phyloP scores from a whole-genome alignment of 2,797 vertebrate genomes.

The Halcyon badia region DNA sequence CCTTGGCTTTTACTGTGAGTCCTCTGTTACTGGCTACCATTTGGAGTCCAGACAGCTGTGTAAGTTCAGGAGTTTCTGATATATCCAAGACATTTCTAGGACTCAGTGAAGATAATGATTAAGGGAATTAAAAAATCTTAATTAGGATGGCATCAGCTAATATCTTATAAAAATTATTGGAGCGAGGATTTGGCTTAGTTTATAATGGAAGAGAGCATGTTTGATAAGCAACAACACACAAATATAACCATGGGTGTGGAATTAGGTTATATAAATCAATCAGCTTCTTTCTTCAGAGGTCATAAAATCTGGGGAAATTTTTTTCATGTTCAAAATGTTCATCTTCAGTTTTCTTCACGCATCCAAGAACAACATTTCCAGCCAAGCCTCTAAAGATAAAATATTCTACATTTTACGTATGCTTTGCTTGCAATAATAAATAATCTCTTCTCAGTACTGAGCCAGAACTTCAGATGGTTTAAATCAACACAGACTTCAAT shows the following conservation, averaged over 20 bases:
- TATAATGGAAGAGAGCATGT: not conserved
- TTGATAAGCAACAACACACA: not conserved
- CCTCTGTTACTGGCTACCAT: not conserved
- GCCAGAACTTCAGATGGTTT: conserved; percentile 61
- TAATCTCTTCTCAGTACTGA: conserved; percentile 24
- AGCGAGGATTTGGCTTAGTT: not conserved
- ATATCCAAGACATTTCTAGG: not conserved
- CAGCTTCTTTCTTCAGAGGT: not conserved
- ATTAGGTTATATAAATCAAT: not conserved
- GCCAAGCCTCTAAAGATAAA: conserved; percentile 45
- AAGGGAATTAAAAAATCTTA: not conserved
- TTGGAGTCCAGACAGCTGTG: not conserved
- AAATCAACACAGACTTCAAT: conserved; percentile 68
- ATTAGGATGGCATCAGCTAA: not conserved
- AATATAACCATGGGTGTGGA: not conserved
- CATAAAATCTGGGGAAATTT: not conserved
- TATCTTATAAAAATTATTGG: not conserved
- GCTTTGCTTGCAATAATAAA: conserved; percentile 59
- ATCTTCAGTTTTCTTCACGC: not conserved
- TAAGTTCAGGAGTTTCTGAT: not conserved
- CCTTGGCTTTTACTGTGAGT: not conserved
- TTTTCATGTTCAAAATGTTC: conserved; percentile 18
- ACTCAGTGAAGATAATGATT: not conserved
- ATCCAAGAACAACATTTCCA: conserved; percentile 43
- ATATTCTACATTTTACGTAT: conserved; percentile 30